A percentile compares a stretch with the other conserved stretches of the same genome.
Conservation (phyloP, 92 coral and sea anemone genomes). For the Blastomussa wellsi region DNA sequence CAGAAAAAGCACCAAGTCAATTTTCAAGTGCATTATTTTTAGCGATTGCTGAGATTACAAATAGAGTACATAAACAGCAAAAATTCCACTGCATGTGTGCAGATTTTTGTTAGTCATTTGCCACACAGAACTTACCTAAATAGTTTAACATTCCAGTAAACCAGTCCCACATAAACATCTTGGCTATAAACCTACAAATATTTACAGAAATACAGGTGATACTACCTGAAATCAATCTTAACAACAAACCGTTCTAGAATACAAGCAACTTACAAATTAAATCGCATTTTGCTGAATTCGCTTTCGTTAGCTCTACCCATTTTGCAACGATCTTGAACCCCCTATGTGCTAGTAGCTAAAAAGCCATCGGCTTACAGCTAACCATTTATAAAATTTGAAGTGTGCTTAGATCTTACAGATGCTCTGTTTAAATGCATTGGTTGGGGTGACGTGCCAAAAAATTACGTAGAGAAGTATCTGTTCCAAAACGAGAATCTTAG, state of each 20-base stretch:
- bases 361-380: not conserved
- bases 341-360: not conserved
- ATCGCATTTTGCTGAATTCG: conserved; percentile 22
- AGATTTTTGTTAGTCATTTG: not conserved
- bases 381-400: not conserved
- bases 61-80: not conserved
- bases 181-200: conserved; percentile 61
- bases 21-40: not conserved
- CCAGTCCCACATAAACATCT: conserved; percentile 97
- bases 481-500: not conserved
- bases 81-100: not conserved
- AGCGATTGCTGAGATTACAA: not conserved
- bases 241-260: not conserved
- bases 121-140: conserved; percentile 73
- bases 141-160: conserved; percentile 78
- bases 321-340: not conserved
- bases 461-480: conserved; percentile 13
- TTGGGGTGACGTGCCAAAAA: conserved; percentile 26
- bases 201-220: not conserved
- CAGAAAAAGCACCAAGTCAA: not conserved
- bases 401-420: not conserved
- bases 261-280: conserved; percentile 21
- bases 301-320: not conserved
- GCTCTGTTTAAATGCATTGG: not conserved
- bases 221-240: not conserved